Conservation (phyloP, 53 echinoderm and acorn worm species). For the Mesocentrotus franciscanus region DNA sequence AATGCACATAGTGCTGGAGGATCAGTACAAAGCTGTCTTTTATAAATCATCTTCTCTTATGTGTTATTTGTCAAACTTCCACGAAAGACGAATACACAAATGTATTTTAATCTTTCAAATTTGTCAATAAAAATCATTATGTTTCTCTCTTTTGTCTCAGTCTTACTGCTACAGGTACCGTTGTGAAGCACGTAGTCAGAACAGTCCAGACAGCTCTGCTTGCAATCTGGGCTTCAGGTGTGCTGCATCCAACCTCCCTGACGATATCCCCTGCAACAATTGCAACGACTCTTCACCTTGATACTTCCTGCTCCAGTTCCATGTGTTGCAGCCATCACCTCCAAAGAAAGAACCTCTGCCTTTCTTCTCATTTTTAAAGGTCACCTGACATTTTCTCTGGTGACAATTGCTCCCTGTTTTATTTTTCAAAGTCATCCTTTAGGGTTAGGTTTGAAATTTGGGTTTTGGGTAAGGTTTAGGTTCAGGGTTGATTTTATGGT, state of each 20-base stretch:
- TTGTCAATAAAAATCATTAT: background rate
- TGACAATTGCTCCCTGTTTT: background rate
- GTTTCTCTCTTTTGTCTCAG: constrained; percentile 45
- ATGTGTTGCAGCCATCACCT: background rate
- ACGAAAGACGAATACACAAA: no score
- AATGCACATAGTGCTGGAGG: no score
- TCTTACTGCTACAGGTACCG: constrained; percentile 99
- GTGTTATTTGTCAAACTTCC: no score
- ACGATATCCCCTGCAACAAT: constrained; percentile 82
- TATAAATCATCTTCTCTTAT: no score
- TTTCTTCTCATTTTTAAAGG: background rate
- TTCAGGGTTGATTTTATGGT: background rate
- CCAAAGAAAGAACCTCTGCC: no score
- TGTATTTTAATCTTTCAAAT: no score
- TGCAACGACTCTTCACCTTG: constrained; percentile 58
- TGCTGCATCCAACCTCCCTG: constrained; percentile 84
- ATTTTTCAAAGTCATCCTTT: background rate
- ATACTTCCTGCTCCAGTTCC: background rate
- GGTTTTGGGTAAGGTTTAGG: background rate
- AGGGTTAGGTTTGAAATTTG: background rate
- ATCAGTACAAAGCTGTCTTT: no score
- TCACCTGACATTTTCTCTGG: background rate
- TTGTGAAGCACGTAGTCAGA: constrained; percentile 97
- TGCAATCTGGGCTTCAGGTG: constrained; percentile 95
- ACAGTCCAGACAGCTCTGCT: constrained; percentile 95